These are phyloP conservation scores for Equus przewalskii DNA, from an alignment of 2,113 vertebrate genomes.

Conservation along the genomic window DNA sequence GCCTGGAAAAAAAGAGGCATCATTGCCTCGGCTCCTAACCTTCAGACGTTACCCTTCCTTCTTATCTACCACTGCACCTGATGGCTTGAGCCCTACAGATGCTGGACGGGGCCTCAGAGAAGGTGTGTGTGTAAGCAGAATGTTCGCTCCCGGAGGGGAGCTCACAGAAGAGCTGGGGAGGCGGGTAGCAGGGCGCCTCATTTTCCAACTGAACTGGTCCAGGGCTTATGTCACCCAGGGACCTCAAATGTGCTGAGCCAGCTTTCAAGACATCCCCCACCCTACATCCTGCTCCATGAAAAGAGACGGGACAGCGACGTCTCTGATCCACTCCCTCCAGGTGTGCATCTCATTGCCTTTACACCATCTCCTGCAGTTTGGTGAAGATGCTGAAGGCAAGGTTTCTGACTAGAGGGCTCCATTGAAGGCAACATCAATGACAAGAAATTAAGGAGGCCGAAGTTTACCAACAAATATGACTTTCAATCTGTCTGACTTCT, in stretches of 20 bases:
- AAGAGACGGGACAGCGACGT: fast-evolving
- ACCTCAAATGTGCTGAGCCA: background rate
- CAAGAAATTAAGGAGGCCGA: slow-evolving; percentile 78
- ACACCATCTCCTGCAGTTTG: background rate
- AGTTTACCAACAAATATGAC: slow-evolving; percentile 84
- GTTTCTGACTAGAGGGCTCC: background rate
- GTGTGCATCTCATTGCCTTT: background rate
- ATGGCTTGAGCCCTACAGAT: background rate
- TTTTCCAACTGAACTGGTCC: background rate
- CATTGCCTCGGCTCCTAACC: fast-evolving
- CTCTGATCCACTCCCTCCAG: fast-evolving
- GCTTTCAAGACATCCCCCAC: background rate
- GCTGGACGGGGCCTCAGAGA: background rate
- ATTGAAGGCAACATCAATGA: slow-evolving; percentile 69
- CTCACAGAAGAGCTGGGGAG: fast-evolving
- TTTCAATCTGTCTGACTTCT: slow-evolving; percentile 83
- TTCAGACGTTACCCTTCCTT: background rate
- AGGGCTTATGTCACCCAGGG: background rate
- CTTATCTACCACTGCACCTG: fast-evolving
- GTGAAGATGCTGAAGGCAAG: background rate
- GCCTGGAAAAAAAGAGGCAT: fast-evolving
- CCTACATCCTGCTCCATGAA: fast-evolving
- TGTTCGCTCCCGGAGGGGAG: too few species aligned
- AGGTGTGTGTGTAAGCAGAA: fast-evolving
- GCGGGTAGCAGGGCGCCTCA: fast-evolving